A percentile compares a stretch with the other conserved stretches of the same genome.
These are phyloP conservation scores for Muscicapa adusta DNA, from an alignment of 2,113 vertebrate species.

Conservation along the genomic window DNA sequence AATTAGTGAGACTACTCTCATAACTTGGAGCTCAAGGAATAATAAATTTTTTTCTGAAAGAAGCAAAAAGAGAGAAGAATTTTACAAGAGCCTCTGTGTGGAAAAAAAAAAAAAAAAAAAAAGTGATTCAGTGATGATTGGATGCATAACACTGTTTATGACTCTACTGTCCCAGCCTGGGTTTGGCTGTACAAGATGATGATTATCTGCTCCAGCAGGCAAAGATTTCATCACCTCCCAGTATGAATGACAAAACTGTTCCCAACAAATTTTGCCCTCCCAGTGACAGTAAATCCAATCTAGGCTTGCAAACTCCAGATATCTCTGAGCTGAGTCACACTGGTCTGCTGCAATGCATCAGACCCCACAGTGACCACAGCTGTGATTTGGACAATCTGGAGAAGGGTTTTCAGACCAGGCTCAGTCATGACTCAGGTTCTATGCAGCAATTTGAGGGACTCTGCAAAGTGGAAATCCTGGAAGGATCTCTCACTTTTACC, in stretches of 20 bases:
- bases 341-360: neutral
- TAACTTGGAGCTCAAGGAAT: neutral
- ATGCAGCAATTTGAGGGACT: neutral
- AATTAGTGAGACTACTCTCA: neutral
- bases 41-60: neutral
- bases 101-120: neutral
- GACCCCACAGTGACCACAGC: neutral
- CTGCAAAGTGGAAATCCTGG: neutral
- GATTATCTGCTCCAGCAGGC: neutral
- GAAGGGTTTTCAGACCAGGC: neutral
- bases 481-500: neutral
- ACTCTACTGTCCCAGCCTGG: neutral
- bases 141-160: neutral
- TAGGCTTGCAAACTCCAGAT: slow-evolving; percentile 2
- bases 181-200: neutral
- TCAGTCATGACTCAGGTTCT: neutral
- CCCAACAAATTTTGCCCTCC: slow-evolving; percentile 18
- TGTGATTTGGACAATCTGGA: neutral
- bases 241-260: slow-evolving; percentile 45
- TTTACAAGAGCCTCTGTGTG: neutral
- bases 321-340: slow-evolving; percentile 38
- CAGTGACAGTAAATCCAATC: slow-evolving; percentile 44
- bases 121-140: neutral
- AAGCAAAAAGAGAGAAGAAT: neutral
- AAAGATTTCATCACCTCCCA: slow-evolving; percentile 13